These are phyloP conservation scores for Lymantria monacha DNA, from an alignment of 2,888 invertebrate genomes.

Conservation along the genomic window DNA sequence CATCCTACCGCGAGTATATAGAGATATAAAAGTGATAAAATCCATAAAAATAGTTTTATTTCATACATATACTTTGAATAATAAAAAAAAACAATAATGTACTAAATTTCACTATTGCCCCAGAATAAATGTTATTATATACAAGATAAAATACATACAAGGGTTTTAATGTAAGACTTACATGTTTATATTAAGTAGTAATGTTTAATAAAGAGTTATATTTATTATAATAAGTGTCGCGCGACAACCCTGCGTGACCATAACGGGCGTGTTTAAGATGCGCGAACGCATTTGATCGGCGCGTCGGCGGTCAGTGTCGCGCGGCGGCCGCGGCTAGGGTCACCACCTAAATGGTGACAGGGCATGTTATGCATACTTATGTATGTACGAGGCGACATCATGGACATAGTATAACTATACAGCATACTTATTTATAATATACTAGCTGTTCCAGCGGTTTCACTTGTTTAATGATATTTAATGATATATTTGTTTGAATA, in stretches of 20 bases:
- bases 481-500: too few relatives aligned
- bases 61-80: too few relatives aligned
- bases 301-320: slow-evolving; percentile 32
- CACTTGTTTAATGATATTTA: too few relatives aligned
- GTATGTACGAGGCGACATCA: neutral
- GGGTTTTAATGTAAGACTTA: neutral
- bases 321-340: slow-evolving; percentile 28
- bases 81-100: neutral
- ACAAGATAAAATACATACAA: neutral
- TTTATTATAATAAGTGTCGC: neutral
- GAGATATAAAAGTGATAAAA: too few relatives aligned
- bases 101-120: too few relatives aligned
- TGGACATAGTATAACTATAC: neutral
- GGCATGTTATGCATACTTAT: slow-evolving; percentile 24
- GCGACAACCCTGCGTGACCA: slow-evolving; percentile 17
- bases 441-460: too few relatives aligned
- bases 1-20: too few relatives aligned
- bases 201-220: neutral
- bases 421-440: too few relatives aligned
- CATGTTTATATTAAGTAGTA: neutral
- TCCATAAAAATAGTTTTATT: too few relatives aligned
- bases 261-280: slow-evolving; percentile 11
- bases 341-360: slow-evolving; percentile 18
- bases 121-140: too few relatives aligned
- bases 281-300: slow-evolving; percentile 20